Evolutionary conservation across 2,797 vertebrate genomes (phyloP).

Genomic region (Heterohyrax brucei): DNA sequence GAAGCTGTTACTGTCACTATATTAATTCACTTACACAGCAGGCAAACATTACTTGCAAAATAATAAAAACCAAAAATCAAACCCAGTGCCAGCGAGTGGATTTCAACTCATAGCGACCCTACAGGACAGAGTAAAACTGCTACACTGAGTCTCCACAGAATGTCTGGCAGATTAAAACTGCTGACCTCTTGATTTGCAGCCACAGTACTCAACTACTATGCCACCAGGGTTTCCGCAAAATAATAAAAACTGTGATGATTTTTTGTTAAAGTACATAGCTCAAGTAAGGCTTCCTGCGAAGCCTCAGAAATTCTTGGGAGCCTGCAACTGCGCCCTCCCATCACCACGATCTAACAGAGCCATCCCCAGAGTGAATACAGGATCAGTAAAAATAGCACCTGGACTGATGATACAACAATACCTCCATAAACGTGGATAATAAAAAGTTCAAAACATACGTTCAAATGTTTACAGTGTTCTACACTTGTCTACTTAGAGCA

Average conservation of each 20-base stretch:
- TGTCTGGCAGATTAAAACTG: too few species aligned
- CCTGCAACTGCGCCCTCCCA: not conserved
- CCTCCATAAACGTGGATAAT: conserved; percentile 2
- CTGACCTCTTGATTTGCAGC: too few species aligned
- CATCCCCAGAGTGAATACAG: conserved; percentile 17
- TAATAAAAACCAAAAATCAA: conserved; percentile 36
- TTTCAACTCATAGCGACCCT: too few species aligned
- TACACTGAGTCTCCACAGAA: too few species aligned
- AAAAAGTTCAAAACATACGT: conserved; percentile 34
- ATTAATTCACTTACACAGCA: not conserved
- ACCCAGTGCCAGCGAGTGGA: too few species aligned
- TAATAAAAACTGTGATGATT: conserved; percentile 29
- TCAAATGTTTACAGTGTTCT: not conserved
- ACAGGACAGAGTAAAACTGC: too few species aligned
- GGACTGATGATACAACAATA: not conserved
- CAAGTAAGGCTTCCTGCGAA: conserved; percentile 18
- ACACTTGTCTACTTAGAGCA: not conserved
- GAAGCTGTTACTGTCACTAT: not conserved
- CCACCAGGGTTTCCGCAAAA: too few species aligned
- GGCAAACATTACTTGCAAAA: not conserved
- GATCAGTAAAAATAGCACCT: conserved; percentile 1
- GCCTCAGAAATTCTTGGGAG: not conserved
- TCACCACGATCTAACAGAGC: not conserved
- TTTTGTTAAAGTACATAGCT: not conserved
- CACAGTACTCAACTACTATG: too few species aligned